Conservation (phyloP, 1,140 invertebrate species). For the Nebria ingens region DNA sequence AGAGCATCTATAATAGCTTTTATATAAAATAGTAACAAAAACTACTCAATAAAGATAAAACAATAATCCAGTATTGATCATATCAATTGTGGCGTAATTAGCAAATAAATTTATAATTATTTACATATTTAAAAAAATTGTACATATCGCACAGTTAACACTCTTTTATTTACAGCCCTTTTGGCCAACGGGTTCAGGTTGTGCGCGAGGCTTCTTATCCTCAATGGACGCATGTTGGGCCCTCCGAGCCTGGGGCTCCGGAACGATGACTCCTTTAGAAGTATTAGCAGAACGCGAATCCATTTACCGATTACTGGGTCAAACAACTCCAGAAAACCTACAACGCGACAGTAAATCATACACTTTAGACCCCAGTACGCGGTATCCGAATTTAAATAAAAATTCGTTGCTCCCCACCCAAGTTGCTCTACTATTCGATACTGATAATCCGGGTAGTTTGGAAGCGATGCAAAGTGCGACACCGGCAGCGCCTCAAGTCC, state of each 20-base stretch:
- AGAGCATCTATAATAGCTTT: too few relatives aligned
- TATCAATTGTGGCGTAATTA: too few relatives aligned
- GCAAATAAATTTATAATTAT: too few relatives aligned
- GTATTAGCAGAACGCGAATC: constrained; percentile 91
- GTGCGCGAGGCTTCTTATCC: constrained; percentile 91
- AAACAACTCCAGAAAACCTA: constrained; percentile 94
- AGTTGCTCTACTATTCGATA: constrained; percentile 45
- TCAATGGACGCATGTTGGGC: constrained; percentile 95
- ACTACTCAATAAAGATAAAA: too few relatives aligned
- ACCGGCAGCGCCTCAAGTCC: constrained; percentile 27
- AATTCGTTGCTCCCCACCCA: constrained; percentile 47
- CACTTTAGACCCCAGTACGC: constrained; percentile 80
- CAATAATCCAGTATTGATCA: too few relatives aligned
- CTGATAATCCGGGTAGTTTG: constrained; percentile 43
- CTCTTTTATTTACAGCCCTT: constrained; percentile 60
- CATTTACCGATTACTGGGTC: constrained; percentile 64
- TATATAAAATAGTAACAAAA: too few relatives aligned
- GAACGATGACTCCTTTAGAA: constrained; percentile 55
- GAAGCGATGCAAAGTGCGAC: constrained; percentile 34
- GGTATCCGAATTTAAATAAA: constrained; percentile 56
- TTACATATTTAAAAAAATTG: background rate
- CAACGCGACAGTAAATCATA: constrained; percentile 80
- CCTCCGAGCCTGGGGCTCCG: constrained; percentile 71
- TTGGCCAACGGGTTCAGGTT: constrained; percentile 97
- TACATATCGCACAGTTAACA: background rate